Percentiles rank a stretch among this genome's conserved stretches.
These are phyloP conservation scores for Temnothorax curvispinosus DNA, from an alignment of 1,140 invertebrate species.

Conservation along the genomic window DNA sequence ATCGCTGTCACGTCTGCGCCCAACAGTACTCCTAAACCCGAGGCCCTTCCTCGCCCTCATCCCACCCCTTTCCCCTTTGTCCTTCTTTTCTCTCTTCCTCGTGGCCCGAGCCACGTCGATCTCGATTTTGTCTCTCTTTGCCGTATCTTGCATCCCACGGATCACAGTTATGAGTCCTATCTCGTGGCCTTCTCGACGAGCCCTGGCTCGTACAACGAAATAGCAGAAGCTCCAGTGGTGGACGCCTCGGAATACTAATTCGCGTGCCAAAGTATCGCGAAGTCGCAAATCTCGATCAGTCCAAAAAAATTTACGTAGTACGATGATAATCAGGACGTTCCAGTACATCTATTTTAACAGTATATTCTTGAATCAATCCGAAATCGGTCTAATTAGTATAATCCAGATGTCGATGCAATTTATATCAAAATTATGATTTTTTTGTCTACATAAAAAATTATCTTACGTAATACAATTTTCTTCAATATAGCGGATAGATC, in stretches of 20 bases:
- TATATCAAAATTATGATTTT: background rate
- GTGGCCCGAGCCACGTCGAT: slow-evolving; percentile 44
- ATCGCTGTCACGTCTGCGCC: slow-evolving; percentile 61
- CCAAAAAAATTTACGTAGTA: background rate
- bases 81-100: slow-evolving; percentile 12
- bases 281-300: slow-evolving; percentile 24
- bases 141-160: slow-evolving; percentile 50
- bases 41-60: slow-evolving; percentile 13
- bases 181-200: slow-evolving; percentile 40
- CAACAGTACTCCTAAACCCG: slow-evolving; percentile 57
- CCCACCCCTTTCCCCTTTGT: background rate
- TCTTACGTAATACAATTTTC: background rate
- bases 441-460: background rate
- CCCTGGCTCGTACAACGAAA: slow-evolving; percentile 25
- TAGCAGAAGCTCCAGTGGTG: slow-evolving; percentile 42
- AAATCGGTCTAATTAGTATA: background rate
- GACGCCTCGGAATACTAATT: slow-evolving; percentile 56
- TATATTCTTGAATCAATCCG: background rate
- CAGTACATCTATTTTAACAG: background rate
- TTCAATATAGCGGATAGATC: background rate
- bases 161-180: slow-evolving; percentile 56
- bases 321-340: background rate
- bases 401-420: background rate
- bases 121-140: slow-evolving; percentile 55
- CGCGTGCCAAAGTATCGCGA: slow-evolving; percentile 21